Percentiles rank a stretch among this genome's conserved stretches.
Evolutionary conservation across 2,888 invertebrate genomes (phyloP).

Genomic region (Drosophila planitibia): DNA sequence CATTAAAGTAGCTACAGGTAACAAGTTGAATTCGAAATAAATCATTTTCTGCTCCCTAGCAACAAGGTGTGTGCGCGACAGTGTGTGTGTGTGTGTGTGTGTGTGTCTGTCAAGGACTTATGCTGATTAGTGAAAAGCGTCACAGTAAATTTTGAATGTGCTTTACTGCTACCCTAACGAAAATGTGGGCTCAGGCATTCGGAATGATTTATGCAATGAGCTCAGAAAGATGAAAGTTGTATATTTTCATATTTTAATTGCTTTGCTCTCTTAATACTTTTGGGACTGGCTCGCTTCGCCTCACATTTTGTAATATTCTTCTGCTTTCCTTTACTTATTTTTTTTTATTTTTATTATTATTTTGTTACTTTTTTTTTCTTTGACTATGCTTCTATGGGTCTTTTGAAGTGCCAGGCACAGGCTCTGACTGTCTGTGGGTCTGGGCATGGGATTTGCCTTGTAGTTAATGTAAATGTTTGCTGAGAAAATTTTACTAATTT

Average conservation of each 20-base stretch:
- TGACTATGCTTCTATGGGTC: conserved; percentile 72
- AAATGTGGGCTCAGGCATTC: conserved; percentile 65
- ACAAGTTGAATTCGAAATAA: conserved; percentile 68
- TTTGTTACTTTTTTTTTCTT: conserved; percentile 33
- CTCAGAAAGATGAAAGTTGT: conserved; percentile 81
- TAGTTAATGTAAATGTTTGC: conserved; percentile 82
- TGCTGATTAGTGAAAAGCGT: conserved; percentile 80
- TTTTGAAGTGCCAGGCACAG: conserved; percentile 71
- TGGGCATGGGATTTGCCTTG: conserved; percentile 58
- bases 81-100: conserved; percentile 11
- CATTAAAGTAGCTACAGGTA: conserved; percentile 75
- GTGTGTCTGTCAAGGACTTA: conserved; percentile 71
- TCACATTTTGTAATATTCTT: conserved; percentile 50
- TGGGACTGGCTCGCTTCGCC: conserved; percentile 59
- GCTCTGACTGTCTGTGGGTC: conserved; percentile 17
- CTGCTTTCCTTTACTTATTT: conserved; percentile 31
- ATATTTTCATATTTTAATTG: conserved; percentile 83
- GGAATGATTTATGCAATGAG: conserved; percentile 81
- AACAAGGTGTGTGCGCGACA: conserved; percentile 26
- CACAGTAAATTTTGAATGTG: conserved; percentile 72
- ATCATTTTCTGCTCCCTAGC: conserved; percentile 66
- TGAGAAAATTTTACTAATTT: conserved; percentile 79
- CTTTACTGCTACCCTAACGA: conserved; percentile 14
- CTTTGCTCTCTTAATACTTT: conserved; percentile 82
- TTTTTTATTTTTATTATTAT: conserved; percentile 24